phyloP scores from a whole-genome alignment of 2,113 vertebrate species.

The Lycaon pictus region DNA sequence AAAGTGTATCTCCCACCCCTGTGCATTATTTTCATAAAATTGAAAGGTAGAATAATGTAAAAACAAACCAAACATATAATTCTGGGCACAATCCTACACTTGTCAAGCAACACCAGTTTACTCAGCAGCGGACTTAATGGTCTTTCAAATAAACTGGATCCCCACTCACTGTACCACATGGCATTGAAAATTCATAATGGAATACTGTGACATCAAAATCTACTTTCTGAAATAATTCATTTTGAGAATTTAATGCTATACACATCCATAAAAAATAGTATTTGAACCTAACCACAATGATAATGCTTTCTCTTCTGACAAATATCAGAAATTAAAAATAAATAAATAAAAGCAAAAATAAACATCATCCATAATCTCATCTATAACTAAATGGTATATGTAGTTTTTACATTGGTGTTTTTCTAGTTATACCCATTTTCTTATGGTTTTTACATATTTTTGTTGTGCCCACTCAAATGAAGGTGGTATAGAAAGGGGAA shows the following conservation, averaged over 20 bases:
- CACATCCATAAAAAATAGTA: background rate
- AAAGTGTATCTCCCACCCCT: slow-evolving; percentile 55
- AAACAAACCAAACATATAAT: background rate
- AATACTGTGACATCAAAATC: background rate
- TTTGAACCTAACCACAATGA: background rate
- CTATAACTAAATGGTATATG: background rate
- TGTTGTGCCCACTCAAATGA: background rate
- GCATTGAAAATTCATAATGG: background rate
- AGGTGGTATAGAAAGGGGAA: background rate
- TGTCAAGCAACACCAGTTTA: background rate
- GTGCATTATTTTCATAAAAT: slow-evolving; percentile 55
- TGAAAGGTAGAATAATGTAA: slow-evolving; percentile 33
- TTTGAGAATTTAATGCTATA: slow-evolving; percentile 4
- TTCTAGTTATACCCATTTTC: background rate
- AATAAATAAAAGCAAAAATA: background rate
- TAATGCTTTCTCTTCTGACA: background rate
- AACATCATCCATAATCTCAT: background rate
- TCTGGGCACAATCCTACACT: background rate
- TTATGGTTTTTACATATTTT: background rate
- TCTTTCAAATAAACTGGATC: background rate
- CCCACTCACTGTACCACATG: background rate
- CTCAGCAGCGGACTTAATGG: no score
- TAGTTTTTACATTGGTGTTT: background rate
- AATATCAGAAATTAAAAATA: background rate
- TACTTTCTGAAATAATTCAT: background rate